Evolutionary conservation across 2,797 vertebrate genomes (phyloP), one percentile per base, ranked within the genome.

Genomic region (Synanceia verrucosa): DNA sequence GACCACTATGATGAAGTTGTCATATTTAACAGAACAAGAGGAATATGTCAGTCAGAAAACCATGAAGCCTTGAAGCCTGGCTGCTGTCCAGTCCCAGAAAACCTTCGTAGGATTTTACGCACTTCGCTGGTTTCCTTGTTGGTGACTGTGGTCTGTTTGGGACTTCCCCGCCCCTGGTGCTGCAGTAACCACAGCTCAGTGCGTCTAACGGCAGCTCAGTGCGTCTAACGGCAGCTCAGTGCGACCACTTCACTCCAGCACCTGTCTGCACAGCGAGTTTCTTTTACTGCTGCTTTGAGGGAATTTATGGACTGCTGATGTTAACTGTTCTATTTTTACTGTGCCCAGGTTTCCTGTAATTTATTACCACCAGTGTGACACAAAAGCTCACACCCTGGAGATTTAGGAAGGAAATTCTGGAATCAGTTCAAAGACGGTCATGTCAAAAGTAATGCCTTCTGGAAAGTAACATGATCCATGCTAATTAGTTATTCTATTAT

Each of bases 241-340:
- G 52, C 57, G 71, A 52, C 65, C 79, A 26, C 31, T 73, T 74
- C 52, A 37, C 65, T 52, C 14, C 63, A 59, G 70, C 84, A 84
- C 86, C 86, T 91, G 82, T 88, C 88, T 81, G 34, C 71, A 78
- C 76, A 79, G 72, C 10, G 8, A 70, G 43, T 65, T 71, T 64
- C 73, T 84, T 86, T 88, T 86, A 82, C 62, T 79, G 78, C 78
- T 59, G 36, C 24, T 84, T 88, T 78, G 61, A 51, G 72, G 71
- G 70, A 48, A 85, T 92, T 90, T 87, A 91, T 89, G 77, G 81
- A 86, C 84, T 86, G 79, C 83, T 85, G 81, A 88, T 85, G 75
- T 87, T 72, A 82, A 89, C 61, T 59, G 72, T 82, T 84, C 76
- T 90, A 75, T 86, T 84, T 88, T 82, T 79, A 85, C 65, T 46